Base-by-base conservation (phyloP, 30 jellyfish, hydroid and myxozoan species). In the Cassiopea xamachana region DNA sequence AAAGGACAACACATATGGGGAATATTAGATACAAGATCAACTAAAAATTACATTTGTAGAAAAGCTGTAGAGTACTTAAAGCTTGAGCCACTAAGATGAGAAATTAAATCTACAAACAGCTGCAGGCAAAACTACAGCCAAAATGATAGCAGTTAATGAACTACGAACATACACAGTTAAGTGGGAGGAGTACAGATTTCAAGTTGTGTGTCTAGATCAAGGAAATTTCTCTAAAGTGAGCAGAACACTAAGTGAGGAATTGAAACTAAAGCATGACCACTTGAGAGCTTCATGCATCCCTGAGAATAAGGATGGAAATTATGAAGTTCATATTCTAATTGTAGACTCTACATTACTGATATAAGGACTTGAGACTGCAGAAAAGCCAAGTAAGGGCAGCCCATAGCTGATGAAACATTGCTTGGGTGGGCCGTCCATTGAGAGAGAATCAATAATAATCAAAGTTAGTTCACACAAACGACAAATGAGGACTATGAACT, bases 341-440 rank as follows among this genome's bases (percentile, higher is more conserved):
- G 96, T 91, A 4, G 96, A 88, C 60, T 85, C 94, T 6, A 69
- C 82, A 50, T 87, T 48, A 79, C 89, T 50, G 94, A 87, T 2
- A 59, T 87, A 19, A 87, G 94, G 69, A 87, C 87, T 13, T 90
- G 94, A 68, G 27, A 79, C 48, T 76, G 89, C 55, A 79, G 87
- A 44, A 79, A 87, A 48, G 90, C 85, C 6, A 1, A 1, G 19
- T 39, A 48, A 27, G 92, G 92, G 51, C 85, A 84, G 77, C 92
- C 92, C 27, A 84, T 84, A 46, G 93, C 88, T 8, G 93, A 86
- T 74, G 93, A 86, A 75, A 75, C 93, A 86, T 59, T 86, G 14
- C 61, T n/a, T 74, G 93, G 93, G 72, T 75, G 93, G 93, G 78
- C 93, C 1, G 88, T 86, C 2, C 93, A 86, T 86, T 82, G 93